Base-by-base conservation (phyloP, 2,888 invertebrate species). In the Diarsia dahlii region DNA sequence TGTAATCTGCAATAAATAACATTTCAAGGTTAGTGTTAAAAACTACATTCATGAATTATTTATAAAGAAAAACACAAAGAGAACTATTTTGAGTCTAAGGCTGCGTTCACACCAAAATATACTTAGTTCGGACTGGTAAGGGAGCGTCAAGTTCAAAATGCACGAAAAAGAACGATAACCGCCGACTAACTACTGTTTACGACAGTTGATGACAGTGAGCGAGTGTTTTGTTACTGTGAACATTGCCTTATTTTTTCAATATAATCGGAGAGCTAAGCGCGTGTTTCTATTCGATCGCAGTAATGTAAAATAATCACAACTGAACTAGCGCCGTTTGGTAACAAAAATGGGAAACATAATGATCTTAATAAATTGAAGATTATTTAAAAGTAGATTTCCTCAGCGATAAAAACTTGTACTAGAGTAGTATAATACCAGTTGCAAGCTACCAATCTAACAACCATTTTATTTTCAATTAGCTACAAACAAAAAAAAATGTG, bases 1-100 rank as follows among this genome's bases (percentile, higher is more conserved):
- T 96, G 91, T 96, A 96, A 94, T 96, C 96, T 96, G 95, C 72
- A 95, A 95, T 87, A 84, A 91, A 92, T 72, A 79, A 88, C 13
- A 81, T 68, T 77, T 88, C 82, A 86, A 87, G 82, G 86, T 84
- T 79, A 86, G 71, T 62, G 72, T 77, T 62, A 62, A 79, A 58
- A 78, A 84, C 78, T 64, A 74, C 34, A 68, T 73, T 34, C 12
- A 48, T 28, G 20, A 13, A 62, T 54, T 34, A 46, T 28, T 39
- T 5, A 15, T n/a, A 45, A 1, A 56, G 9, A 45, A 46, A 48
- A 65, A 80, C 10, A n/a, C 34, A 20, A 13, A 18, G 8, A 34
- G 15, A 15, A 63, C 48, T 75, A 48, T 48, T 81, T 52, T 12
- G 23, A 46, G 56, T 28, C 2, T 23, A 50, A 28, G 18, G 13